Base-by-base conservation (phyloP, 2,888 invertebrate genomes). In the Plutella xylostella region DNA sequence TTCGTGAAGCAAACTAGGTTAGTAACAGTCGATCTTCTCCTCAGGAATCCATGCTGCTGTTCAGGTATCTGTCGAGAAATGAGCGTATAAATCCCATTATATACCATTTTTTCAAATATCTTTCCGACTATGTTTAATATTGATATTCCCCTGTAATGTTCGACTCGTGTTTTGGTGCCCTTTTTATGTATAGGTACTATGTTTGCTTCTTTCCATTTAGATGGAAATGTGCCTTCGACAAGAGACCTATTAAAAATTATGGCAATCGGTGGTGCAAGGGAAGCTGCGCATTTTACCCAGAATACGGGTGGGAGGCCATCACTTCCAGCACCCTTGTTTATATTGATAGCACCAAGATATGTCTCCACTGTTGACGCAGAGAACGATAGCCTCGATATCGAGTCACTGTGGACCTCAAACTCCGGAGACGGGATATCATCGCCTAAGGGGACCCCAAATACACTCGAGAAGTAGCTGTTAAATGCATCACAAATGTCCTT, bases 1-100 rank as follows among this genome's bases (percentile, higher is more conserved):
- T n/a, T n/a, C n/a, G n/a, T n/a, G n/a, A n/a, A n/a, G n/a, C n/a
- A 14, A 4, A 17, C 4, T 9, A 7, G 2, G 14, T 9, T 7
- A 37, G 9, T 9, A 19, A 33, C 3, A 14, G 15, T 34, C 4
- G 34, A 34, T 17, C 34, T 14, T 14, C 17, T 17, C 15, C 17
- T 34, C 17, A 34, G 34, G 34, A 34, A 34, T n/a, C 34, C 34
- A 34, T 34, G 15, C 17, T 37, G 20, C 12, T 37, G 87, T 89
- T 55, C 88, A 89, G 54, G 17, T 5, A 18, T 40, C 7, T 15
- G 14, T 7, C 15, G 11, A 7, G n/a, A 14, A n/a, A 33, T n/a
- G 6, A 2, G 12, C 12, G n/a, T 7, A 15, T 25, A 39, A 4
- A 25, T 25, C 5, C 2, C 5, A 12, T 39, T 15, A 17, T 39